Evolutionary conservation across 2,113 vertebrate genomes (phyloP).

Genomic region (Corvus cornix): DNA sequence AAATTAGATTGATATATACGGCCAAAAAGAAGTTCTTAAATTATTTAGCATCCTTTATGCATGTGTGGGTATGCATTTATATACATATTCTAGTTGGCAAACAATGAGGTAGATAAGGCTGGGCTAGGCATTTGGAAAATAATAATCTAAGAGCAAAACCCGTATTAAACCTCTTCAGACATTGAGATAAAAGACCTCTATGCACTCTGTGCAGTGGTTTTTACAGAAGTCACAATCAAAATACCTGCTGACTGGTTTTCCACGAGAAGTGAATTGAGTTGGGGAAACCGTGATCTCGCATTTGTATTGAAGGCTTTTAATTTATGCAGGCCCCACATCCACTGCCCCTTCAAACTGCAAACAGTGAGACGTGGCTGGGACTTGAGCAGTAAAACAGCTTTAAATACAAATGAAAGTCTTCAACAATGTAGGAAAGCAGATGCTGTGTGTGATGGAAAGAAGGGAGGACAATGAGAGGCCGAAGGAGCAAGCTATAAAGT

Average conservation of each 20-base stretch:
- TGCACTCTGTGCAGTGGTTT: neutral
- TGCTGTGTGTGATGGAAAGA: neutral
- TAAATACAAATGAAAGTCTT: neutral
- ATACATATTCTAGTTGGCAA: neutral
- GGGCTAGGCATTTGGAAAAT: neutral
- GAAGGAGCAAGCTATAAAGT: neutral
- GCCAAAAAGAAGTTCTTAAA: neutral
- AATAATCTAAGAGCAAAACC: neutral
- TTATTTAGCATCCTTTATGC: neutral
- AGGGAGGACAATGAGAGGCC: accelerated
- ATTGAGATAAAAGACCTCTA: neutral
- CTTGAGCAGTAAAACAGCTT: neutral
- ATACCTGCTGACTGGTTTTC: neutral
- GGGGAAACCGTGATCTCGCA: neutral
- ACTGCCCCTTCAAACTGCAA: neutral
- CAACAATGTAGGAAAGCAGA: neutral
- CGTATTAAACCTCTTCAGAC: neutral
- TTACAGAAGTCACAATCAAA: neutral
- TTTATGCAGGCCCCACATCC: neutral
- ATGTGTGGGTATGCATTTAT: neutral
- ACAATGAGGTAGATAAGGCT: neutral
- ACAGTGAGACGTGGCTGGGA: neutral
- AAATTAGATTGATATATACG: neutral
- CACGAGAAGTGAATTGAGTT: neutral
- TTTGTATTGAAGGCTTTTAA: neutral